These are phyloP conservation scores for Trilocha varians DNA, from an alignment of 2,888 invertebrate genomes.

Conservation along the genomic window DNA sequence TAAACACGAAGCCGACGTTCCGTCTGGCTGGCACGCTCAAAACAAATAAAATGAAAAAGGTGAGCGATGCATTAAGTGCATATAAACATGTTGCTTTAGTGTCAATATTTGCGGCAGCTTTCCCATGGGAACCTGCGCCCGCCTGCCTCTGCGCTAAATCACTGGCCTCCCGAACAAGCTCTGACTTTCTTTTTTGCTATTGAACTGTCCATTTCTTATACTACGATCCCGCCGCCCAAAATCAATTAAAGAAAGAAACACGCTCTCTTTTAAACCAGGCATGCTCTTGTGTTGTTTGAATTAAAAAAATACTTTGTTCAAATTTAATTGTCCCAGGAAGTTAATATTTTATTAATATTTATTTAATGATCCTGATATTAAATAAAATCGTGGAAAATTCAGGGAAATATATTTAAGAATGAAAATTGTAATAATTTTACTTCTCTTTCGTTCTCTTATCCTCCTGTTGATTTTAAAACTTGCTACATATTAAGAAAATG, in stretches of 20 bases:
- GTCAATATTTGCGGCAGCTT: conserved; percentile 69
- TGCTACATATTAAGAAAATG: too few relatives aligned
- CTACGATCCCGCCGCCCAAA: conserved; percentile 28
- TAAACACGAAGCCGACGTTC: conserved; percentile 56
- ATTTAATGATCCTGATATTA: too few relatives aligned
- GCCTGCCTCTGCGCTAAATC: conserved; percentile 53
- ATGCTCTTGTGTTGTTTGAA: too few relatives aligned
- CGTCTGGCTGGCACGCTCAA: conserved; percentile 60
- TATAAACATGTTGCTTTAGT: conserved; percentile 71
- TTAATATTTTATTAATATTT: too few relatives aligned
- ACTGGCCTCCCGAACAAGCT: conserved; percentile 39
- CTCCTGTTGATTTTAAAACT: too few relatives aligned
- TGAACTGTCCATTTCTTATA: conserved; percentile 58
- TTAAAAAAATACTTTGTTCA: too few relatives aligned
- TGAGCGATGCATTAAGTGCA: conserved; percentile 71
- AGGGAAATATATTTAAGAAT: too few relatives aligned
- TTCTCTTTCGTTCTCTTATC: too few relatives aligned
- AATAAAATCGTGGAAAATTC: too few relatives aligned
- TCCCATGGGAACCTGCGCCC: conserved; percentile 65
- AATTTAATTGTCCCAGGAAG: too few relatives aligned
- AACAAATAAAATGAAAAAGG: conserved; percentile 70
- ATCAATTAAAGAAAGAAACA: conserved; percentile 40
- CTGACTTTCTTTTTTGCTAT: conserved; percentile 59
- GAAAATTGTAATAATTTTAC: too few relatives aligned
- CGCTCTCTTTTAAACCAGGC: conserved; percentile 12